These are phyloP conservation scores for Chloropsis hardwickii DNA, from an alignment of 2,113 vertebrate species.

Conservation along the genomic window DNA sequence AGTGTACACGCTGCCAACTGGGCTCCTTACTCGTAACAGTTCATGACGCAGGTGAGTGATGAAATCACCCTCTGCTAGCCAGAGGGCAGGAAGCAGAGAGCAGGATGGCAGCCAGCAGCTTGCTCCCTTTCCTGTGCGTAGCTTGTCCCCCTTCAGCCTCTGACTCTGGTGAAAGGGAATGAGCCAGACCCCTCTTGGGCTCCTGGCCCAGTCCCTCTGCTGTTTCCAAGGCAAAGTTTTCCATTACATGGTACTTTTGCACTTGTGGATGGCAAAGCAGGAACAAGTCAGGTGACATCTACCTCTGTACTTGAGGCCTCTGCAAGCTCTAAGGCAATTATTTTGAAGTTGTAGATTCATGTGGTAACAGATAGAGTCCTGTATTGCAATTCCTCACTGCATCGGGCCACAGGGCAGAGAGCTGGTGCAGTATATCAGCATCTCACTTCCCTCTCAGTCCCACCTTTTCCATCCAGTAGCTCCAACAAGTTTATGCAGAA, in stretches of 20 bases:
- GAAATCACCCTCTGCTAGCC: neutral
- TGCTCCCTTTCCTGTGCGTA: fast-evolving
- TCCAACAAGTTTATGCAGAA: neutral
- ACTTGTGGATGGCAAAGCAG: neutral
- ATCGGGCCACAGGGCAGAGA: neutral
- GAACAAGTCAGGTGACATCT: neutral
- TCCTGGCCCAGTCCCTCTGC: neutral
- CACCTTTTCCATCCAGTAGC: neutral
- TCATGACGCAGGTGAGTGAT: neutral
- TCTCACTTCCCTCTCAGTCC: neutral
- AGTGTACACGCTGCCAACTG: neutral
- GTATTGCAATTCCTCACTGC: neutral
- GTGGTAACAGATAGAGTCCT: neutral
- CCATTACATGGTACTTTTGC: neutral
- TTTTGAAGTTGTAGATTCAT: neutral
- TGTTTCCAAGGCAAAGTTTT: neutral
- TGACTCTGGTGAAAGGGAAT: fast-evolving
- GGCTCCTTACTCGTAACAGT: neutral
- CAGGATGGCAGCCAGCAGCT: neutral
- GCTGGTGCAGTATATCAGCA: neutral
- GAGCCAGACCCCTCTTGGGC: neutral
- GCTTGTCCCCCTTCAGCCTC: neutral
- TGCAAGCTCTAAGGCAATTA: neutral
- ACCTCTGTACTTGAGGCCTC: neutral
- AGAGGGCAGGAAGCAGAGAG: neutral